A percentile compares a stretch with the other conserved stretches of the same genome.
These are phyloP conservation scores for Ophioninae sp. DNA, from an alignment of 2,888 invertebrate genomes.

Conservation along the genomic window DNA sequence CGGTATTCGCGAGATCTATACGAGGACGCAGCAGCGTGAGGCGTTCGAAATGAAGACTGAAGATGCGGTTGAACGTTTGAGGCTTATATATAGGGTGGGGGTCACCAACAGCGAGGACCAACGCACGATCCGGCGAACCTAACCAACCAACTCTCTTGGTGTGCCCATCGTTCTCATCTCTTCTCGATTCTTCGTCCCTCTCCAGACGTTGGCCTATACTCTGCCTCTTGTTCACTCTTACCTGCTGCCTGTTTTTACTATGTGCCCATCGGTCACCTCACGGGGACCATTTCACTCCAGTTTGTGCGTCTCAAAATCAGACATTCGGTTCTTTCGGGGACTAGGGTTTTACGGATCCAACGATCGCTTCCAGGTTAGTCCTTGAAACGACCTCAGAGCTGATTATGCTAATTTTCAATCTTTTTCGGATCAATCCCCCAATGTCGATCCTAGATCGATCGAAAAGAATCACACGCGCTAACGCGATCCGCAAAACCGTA, in stretches of 20 bases:
- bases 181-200: conserved; percentile 62
- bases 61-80: conserved; percentile 73
- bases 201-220: conserved; percentile 46
- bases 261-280: conserved; percentile 30
- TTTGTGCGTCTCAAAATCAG: background rate
- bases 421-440: no score
- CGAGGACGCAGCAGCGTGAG: conserved; percentile 67
- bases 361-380: background rate
- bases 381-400: background rate
- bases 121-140: conserved; percentile 60
- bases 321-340: background rate
- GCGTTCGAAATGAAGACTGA: conserved; percentile 77
- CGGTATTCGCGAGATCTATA: conserved; percentile 62
- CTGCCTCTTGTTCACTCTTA: conserved; percentile 58
- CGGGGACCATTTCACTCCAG: background rate
- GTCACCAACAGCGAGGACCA: conserved; percentile 70
- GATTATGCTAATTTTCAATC: no score
- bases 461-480: no score
- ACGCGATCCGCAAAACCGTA: no score
- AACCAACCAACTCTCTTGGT: conserved; percentile 66
- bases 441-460: no score
- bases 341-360: background rate
- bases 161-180: conserved; percentile 73
- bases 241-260: conserved; percentile 47
- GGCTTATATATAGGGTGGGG: conserved; percentile 78